Evolutionary conservation across 2,797 vertebrate species (phyloP), one percentile per base, ranked within the genome.

Genomic region (Micromesistius poutassou): DNA sequence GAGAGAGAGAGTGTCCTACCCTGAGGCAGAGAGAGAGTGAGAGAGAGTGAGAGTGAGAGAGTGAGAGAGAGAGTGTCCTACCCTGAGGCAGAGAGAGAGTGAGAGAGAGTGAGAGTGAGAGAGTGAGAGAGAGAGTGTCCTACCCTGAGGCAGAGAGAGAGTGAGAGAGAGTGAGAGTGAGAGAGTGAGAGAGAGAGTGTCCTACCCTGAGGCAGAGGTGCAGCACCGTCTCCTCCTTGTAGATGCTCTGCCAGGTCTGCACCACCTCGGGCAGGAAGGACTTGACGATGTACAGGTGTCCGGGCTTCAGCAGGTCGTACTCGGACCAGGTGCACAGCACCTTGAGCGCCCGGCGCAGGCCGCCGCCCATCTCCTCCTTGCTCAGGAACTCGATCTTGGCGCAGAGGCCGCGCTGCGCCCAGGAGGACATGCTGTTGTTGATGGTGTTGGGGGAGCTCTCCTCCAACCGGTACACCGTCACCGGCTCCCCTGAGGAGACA

Each of bases 391-490:
- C 98, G 6, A 99, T 99, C 91, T 99, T 99, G 83, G 97, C 98
- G 87, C 95, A 98, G 36, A 99, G 96, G 10, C 97, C 98, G 22
- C 96, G 93, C 70, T 99, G 98, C 68, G 97, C 95, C 98, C 98
- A 99, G 80, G 98, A 99, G 70, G 97, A 99, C 98, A 99, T 99
- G 94, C 98, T 99, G 94, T 99, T 99, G 91, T 99, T 98, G 88
- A 99, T 93, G 77, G 96, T 98, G 91, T 91, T 97, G 77, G 97
- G 98, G 33, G 98, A 99, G 79, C 98, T 99, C 91, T 99, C 98
- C 86, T 99, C 98, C 77, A 99, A 94, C 30, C 97, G 95, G 90
- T 99, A 99, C 86, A 99, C 97, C 0, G 97, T 99, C 87, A 99
- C 97, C 1, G 97, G 96, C 82, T 99, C 98, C 66, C 98, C 98